Base-by-base conservation (phyloP, 2,888 invertebrate species). In the Agriopis leucophaearia region DNA sequence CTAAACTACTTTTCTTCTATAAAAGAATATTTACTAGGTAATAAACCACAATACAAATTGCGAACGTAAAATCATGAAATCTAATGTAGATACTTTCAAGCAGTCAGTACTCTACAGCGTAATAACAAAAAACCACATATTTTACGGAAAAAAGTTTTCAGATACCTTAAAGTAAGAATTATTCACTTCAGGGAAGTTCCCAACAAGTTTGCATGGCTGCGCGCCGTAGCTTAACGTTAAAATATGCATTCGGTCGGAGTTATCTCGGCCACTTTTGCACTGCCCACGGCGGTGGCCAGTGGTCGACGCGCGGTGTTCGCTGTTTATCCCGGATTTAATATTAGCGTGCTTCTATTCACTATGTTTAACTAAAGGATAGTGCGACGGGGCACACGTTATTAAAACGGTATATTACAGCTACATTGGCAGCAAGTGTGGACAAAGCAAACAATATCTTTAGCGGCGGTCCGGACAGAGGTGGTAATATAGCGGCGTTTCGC, bases 171-270 rank as follows among this genome's bases (percentile, higher is more conserved):
- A 88, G 81, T 85, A 89, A 88, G 85, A 90, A 90, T 89, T 90
- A 91, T 90, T 86, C 81, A 88, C 82, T 87, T 78, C 80, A 81
- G 78, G 81, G 79, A 90, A 91, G 87, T 91, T 91, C 76, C 84
- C 78, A 86, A 85, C 87, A 89, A 91, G 90, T 89, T 90, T 87
- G 87, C 88, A 85, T 83, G 64, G 59, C 83, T 84, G 80, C 81
- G 82, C 81, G 81, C 84, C 84, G 84, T 85, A 88, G 89, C 87
- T 90, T 86, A 88, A 86, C 85, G 89, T 83, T 92, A 88, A 92
- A 91, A 91, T 91, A 92, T 92, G 90, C 89, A 91, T 90, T 87
- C 86, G 77, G 85, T 87, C 86, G 77, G 85, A 88, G 86, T 88
- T 91, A 88, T 88, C 90, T 88, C 85, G 86, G 82, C 85, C 87